phyloP scores from a whole-genome alignment of 2,113 vertebrate genomes.

The Solenodon paradoxus region DNA sequence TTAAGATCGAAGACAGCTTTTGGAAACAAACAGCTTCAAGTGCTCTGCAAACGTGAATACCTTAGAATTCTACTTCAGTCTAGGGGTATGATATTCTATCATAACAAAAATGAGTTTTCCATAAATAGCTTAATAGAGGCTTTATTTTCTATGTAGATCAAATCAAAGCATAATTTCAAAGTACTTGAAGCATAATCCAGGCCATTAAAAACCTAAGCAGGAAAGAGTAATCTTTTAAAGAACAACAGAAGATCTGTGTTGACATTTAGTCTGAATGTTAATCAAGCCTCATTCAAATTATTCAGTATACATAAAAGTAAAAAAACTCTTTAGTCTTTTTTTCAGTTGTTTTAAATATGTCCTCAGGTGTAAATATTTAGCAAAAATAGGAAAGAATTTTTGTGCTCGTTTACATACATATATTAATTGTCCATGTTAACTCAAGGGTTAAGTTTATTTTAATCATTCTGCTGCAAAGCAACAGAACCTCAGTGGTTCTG shows the following conservation, averaged over 20 bases:
- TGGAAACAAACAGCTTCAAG: not conserved
- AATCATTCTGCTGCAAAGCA: not conserved
- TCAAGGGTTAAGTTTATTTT: conserved; percentile 32
- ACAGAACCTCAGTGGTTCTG: conserved; percentile 10
- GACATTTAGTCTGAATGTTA: conserved; percentile 24
- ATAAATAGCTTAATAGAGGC: not conserved
- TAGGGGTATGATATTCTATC: not conserved
- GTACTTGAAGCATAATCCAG: conserved; percentile 19
- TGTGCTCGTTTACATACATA: not conserved
- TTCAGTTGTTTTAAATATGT: not conserved
- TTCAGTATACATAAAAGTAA: conserved; percentile 5
- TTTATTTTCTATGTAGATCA: not conserved
- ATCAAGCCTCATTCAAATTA: not conserved
- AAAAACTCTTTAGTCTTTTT: conserved; percentile 16
- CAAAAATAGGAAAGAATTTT: not conserved
- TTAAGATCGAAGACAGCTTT: not conserved
- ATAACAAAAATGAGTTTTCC: conserved; percentile 5
- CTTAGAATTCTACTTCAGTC: not conserved
- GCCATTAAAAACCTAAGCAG: conserved; percentile 28
- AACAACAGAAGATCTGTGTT: not conserved
- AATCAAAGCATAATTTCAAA: conserved; percentile 37
- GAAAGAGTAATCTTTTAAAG: conserved; percentile 23
- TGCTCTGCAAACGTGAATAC: not conserved
- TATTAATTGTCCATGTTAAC: not conserved
- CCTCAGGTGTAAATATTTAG: not conserved